Evolutionary conservation across 2,888 invertebrate genomes (phyloP).

Genomic region (Melanophora roralis): DNA sequence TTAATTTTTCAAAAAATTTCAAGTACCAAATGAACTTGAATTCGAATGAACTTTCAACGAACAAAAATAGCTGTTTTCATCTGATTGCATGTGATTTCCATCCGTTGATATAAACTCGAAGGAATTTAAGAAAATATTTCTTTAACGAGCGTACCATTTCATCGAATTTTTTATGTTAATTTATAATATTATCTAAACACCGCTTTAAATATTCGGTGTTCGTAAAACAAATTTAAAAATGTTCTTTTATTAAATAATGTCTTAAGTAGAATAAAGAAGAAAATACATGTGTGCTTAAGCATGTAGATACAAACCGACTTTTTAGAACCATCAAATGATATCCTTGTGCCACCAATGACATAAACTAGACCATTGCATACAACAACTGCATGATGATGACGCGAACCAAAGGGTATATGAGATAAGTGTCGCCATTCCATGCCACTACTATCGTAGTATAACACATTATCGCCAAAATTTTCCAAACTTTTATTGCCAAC

Average conservation of each 20-base stretch:
- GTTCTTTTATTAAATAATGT: not conserved
- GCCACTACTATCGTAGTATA: constrained; percentile 79
- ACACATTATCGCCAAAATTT: constrained; percentile 80
- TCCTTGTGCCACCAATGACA: constrained; percentile 80
- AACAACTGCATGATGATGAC: constrained; percentile 84
- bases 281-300: not conserved
- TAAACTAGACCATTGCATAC: constrained; percentile 82
- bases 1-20: too few relatives aligned
- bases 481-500: constrained; percentile 64
- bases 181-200: too few relatives aligned
- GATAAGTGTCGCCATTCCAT: constrained; percentile 84
- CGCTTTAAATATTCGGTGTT: not conserved
- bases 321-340: constrained; percentile 61
- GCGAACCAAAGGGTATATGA: constrained; percentile 83
- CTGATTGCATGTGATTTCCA: too few relatives aligned
- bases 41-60: too few relatives aligned
- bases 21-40: too few relatives aligned
- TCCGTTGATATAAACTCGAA: not conserved
- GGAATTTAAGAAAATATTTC: too few relatives aligned
- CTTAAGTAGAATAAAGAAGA: not conserved
- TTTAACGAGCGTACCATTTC: not conserved
- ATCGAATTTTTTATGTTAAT: too few relatives aligned
- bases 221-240: constrained; percentile 2
- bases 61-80: too few relatives aligned
- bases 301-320: constrained; percentile 62